These are phyloP conservation scores for Peromyscus maniculatus DNA, from an alignment of 2,113 vertebrate species.

Conservation along the genomic window DNA sequence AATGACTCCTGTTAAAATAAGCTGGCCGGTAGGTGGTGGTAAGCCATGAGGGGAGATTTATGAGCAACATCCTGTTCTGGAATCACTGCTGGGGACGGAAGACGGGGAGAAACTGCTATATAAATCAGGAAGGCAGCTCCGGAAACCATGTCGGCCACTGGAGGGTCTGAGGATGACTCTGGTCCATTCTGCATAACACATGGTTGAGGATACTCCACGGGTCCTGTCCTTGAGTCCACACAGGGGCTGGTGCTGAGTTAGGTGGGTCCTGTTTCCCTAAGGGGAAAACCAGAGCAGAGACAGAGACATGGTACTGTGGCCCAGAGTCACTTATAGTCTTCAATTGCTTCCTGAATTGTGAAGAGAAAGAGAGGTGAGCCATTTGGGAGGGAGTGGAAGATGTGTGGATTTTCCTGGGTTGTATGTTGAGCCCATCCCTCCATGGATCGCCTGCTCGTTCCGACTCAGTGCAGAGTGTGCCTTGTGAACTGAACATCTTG, in stretches of 20 bases:
- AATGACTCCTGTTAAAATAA: constrained; percentile 72
- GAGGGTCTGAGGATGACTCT: not conserved
- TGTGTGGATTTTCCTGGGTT: not conserved
- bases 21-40: constrained; percentile 69
- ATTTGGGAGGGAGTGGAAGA: not conserved
- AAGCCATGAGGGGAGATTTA: constrained; percentile 70
- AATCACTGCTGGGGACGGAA: constrained; percentile 43
- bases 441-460: not conserved
- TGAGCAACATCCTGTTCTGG: constrained; percentile 76
- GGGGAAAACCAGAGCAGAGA: not conserved
- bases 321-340: not conserved
- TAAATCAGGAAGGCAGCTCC: constrained; percentile 65
- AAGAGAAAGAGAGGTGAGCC: not conserved
- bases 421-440: not conserved
- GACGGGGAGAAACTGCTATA: constrained; percentile 29
- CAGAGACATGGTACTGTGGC: not conserved
- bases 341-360: not conserved
- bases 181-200: not conserved
- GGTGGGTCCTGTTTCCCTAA: not conserved
- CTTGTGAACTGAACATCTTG: not conserved
- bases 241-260: not conserved
- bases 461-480: not conserved
- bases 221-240: not conserved
- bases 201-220: not conserved
- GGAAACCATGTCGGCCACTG: constrained; percentile 33